Percentiles rank a stretch among this genome's conserved stretches.
Evolutionary conservation across 53 echinoderm and acorn worm species (phyloP).

Genomic region (Antedon mediterranea): DNA sequence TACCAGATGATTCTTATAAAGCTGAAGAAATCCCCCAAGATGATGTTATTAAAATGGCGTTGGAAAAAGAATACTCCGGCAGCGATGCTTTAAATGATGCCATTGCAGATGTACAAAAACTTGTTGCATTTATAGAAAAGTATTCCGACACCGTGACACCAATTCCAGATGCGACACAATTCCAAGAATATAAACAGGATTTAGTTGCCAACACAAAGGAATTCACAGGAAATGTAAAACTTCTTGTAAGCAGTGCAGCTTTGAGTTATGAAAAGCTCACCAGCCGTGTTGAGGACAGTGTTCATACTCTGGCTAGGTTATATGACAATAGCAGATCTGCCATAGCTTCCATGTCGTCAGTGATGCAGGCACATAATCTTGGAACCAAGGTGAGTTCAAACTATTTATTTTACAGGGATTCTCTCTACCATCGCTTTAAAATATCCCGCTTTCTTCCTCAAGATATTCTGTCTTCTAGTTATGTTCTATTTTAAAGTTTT

Average conservation of each 20-base stretch:
- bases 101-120: slow-evolving; percentile 46
- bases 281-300: slow-evolving; percentile 46
- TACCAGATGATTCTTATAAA: background rate
- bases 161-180: slow-evolving; percentile 22
- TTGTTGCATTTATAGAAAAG: slow-evolving; percentile 31
- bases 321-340: slow-evolving; percentile 37
- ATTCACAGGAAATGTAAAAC: slow-evolving; percentile 88
- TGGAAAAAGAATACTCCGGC: slow-evolving; percentile 63
- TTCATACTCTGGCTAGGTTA: slow-evolving; percentile 81
- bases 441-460: slow-evolving; percentile 15
- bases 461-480: background rate
- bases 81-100: slow-evolving; percentile 34
- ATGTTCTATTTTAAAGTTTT: no score
- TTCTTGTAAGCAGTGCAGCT: slow-evolving; percentile 82
- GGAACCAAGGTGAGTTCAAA: slow-evolving; percentile 66
- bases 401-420: background rate
- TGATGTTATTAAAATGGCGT: slow-evolving; percentile 12
- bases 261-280: slow-evolving; percentile 48
- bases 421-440: background rate
- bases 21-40: background rate
- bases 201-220: slow-evolving; percentile 63
- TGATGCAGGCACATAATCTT: slow-evolving; percentile 53
- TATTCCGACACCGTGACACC: slow-evolving; percentile 9
- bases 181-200: slow-evolving; percentile 43
- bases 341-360: slow-evolving; percentile 53